phyloP scores from a whole-genome alignment of 2,797 vertebrate genomes.

The Gymnothorax javanicus region DNA sequence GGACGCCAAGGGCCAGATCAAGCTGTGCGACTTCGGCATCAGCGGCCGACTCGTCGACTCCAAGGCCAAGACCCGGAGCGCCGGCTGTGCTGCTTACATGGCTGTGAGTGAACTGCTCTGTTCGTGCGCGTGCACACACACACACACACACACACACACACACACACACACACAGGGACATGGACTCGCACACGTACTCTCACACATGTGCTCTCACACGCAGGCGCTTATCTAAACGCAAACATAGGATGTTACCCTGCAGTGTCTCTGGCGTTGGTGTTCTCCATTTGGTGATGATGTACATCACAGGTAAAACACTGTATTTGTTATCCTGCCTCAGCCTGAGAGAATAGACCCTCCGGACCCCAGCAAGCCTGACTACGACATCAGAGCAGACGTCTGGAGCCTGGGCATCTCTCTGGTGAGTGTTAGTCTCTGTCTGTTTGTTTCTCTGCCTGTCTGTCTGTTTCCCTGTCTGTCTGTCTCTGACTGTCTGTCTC shows the following conservation, averaged over 20 bases:
- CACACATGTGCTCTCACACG: constrained; percentile 3
- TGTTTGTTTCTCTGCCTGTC: too few species aligned
- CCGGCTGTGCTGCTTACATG: constrained; percentile 96
- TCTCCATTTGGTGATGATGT: not conserved
- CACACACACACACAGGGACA: not conserved
- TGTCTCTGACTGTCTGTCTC: not conserved
- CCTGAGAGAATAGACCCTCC: constrained; percentile 95
- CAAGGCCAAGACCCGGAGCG: constrained; percentile 92
- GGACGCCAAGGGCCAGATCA: constrained; percentile 91
- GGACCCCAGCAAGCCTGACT: constrained; percentile 93
- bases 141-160: constrained; percentile 14
- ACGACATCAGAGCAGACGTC: constrained; percentile 93
- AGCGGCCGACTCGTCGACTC: constrained; percentile 94
- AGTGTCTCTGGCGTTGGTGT: not conserved
- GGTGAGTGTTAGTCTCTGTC: constrained; percentile 63
- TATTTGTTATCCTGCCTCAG: constrained; percentile 61
- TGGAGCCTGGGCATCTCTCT: constrained; percentile 96
- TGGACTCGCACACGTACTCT: not conserved
- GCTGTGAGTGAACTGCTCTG: constrained; percentile 74
- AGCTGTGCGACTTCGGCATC: constrained; percentile 95
- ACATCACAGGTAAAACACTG: not conserved
- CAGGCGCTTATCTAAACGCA: not conserved
- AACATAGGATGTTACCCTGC: not conserved
- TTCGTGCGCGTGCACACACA: not conserved
- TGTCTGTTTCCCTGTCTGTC: not conserved